Evolutionary conservation across 2,113 vertebrate genomes (phyloP), one percentile per base, ranked within the genome.

Genomic region (Camelus bactrianus): DNA sequence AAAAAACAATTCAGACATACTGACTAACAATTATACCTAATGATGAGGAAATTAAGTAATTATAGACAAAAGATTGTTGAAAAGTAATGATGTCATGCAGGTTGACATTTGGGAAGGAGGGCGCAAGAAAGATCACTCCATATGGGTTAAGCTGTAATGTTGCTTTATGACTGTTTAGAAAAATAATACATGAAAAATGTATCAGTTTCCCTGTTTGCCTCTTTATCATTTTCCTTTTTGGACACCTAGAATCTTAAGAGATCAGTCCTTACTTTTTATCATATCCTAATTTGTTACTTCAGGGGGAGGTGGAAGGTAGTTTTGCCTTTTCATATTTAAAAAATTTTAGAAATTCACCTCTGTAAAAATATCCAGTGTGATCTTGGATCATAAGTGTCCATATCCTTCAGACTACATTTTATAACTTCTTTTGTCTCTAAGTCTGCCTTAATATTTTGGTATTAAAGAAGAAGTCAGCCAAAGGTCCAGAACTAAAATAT

Each of bases 31-130:
- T 97, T 93, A 94, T n/a, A 96, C 46, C 30, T 90, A 92, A 92
- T 67, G 91, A 97, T 82, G 93, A 96, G 89, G 75, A 85, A 92
- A 94, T 24, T 1, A 97, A 7, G 15, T 91, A 94, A 97, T 97
- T 97, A 95, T 0, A 97, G 92, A 67, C 52, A 97, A 86, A 89
- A 69, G 28, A 88, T 70, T 46, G 32, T 76, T 94, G 95, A 94
- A 88, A 83, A 85, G 89, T 64, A 95, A 89, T 81, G 96, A 84
- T 46, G 54, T 84, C 67, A 96, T 13, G 8, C 14, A 89, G 42
- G 90, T 84, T 90, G 89, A 84, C 50, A 93, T 28, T 10, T 65
- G 88, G 77, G 35, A 96, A 94, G 50, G 65, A 95, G 62, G 75
- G n/a, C 54, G 54, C 38, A 96, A 77, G 82, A 56, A 79, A 96